Conservation (phyloP, 2,888 invertebrate species). For the Phania funesta region DNA sequence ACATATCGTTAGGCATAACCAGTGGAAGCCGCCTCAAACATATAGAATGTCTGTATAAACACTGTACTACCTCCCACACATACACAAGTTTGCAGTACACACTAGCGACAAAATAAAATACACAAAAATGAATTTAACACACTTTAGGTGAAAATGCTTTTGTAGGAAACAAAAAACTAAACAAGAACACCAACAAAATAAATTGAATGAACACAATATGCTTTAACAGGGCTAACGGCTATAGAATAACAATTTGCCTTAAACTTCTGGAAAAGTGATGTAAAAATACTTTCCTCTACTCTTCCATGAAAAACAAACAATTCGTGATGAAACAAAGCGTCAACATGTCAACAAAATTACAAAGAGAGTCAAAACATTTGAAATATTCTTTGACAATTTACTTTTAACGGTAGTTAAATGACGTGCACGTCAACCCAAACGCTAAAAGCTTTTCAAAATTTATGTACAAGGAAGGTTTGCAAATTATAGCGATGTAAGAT, state of each 20-base stretch:
- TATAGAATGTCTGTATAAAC: background rate
- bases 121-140: slow-evolving; percentile 56
- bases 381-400: no score
- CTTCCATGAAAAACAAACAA: no score
- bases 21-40: background rate
- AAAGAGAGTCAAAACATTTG: no score
- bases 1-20: slow-evolving; percentile 43
- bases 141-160: slow-evolving; percentile 20
- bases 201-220: background rate
- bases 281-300: no score
- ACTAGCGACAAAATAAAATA: slow-evolving; percentile 40
- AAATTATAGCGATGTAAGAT: no score
- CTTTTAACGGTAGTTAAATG: no score
- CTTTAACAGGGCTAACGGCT: slow-evolving; percentile 56
- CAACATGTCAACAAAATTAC: no score
- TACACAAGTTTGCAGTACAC: background rate
- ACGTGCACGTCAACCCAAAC: no score
- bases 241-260: slow-evolving; percentile 59
- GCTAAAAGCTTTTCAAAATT: no score
- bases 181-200: slow-evolving; percentile 13
- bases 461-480: no score
- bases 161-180: background rate
- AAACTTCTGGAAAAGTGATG: background rate
- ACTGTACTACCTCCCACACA: no score
- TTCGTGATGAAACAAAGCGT: no score